Evolutionary conservation across 2,888 invertebrate genomes (phyloP).

Genomic region (Hymenopus coronatus): DNA sequence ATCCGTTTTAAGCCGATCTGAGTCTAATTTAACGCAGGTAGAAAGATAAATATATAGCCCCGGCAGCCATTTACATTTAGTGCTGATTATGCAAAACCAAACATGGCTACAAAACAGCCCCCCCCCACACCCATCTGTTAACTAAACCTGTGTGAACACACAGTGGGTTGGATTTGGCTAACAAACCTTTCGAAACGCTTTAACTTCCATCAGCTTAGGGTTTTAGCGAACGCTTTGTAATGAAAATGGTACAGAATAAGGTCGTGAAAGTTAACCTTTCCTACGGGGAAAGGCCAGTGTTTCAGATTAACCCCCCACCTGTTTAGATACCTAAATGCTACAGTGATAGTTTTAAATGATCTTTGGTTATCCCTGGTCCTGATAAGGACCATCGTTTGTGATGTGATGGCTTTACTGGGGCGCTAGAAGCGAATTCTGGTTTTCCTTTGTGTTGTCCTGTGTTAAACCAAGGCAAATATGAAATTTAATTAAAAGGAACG

Average conservation of each 20-base stretch:
- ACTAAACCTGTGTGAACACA: background rate
- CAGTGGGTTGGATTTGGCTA: background rate
- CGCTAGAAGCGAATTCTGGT: background rate
- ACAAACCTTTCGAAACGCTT: background rate
- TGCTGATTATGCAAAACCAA: background rate
- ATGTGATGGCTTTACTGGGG: background rate
- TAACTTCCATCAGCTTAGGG: background rate
- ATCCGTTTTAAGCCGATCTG: background rate
- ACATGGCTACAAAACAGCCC: background rate
- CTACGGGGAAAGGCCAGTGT: background rate
- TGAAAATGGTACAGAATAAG: background rate
- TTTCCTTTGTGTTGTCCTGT: background rate
- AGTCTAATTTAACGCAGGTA: background rate
- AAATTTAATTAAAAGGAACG: background rate
- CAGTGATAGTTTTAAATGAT: background rate
- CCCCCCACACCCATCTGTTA: background rate
- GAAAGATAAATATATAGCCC: background rate
- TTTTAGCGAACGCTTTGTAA: background rate
- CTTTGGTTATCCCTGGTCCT: background rate
- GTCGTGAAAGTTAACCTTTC: background rate
- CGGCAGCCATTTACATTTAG: background rate
- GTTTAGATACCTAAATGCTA: background rate
- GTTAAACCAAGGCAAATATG: background rate
- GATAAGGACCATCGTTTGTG: background rate
- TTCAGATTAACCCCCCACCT: background rate